A percentile compares a stretch with the other conserved stretches of the same genome.
Conservation (phyloP, 2,113 vertebrate genomes). For the Anolis sagrei region DNA sequence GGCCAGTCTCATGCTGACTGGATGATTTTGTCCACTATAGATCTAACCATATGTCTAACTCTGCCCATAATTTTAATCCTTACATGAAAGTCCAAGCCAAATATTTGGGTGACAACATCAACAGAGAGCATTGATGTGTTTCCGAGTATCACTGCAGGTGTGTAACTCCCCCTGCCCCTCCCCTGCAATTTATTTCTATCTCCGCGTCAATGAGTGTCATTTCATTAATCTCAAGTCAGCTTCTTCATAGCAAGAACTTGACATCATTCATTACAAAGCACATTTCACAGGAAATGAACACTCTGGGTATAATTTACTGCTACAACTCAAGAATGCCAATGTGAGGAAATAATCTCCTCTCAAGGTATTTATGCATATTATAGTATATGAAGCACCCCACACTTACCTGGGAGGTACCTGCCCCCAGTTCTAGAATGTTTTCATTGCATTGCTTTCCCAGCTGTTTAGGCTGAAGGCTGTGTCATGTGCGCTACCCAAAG, state of each 20-base stretch:
- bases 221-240: constrained; percentile 73
- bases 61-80: constrained; percentile 39
- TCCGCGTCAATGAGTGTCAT: constrained; percentile 57
- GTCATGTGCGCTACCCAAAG: constrained; percentile 41
- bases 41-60: too few species aligned
- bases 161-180: constrained; percentile 39
- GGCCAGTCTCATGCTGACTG: too few species aligned
- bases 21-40: too few species aligned
- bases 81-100: constrained; percentile 58
- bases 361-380: constrained; percentile 49
- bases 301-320: constrained; percentile 66
- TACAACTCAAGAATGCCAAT: constrained; percentile 44
- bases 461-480: constrained; percentile 31
- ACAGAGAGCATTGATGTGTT: constrained; percentile 54
- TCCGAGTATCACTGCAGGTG: constrained; percentile 60
- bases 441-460: constrained; percentile 39
- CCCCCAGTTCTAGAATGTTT: constrained; percentile 44
- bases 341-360: constrained; percentile 44
- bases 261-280: constrained; percentile 72
- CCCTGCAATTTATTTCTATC: constrained; percentile 60
- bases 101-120: constrained; percentile 5
- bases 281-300: constrained; percentile 72
- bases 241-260: constrained; percentile 72
- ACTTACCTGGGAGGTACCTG: constrained; percentile 45
- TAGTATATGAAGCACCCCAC: constrained; percentile 25